A percentile compares a stretch with the other conserved stretches of the same genome.
phyloP scores from a whole-genome alignment of 2,113 vertebrate genomes.

The Engraulis encrasicolus region DNA sequence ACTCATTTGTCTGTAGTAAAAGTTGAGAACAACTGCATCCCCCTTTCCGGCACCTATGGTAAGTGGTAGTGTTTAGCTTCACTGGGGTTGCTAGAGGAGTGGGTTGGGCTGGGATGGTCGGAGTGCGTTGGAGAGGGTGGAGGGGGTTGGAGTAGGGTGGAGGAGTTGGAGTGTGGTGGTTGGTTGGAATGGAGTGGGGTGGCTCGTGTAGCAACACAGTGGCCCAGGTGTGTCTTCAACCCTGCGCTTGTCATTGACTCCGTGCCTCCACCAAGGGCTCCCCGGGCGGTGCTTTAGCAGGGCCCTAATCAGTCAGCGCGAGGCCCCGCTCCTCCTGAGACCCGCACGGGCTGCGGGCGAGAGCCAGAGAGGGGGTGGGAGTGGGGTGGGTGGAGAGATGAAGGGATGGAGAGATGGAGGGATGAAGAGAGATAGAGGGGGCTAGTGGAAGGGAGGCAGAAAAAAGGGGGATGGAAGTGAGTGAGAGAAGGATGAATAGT shows the following conservation, averaged over 20 bases:
- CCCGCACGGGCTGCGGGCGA: slow-evolving; percentile 57
- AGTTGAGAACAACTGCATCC: no score
- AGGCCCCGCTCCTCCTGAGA: slow-evolving; percentile 78
- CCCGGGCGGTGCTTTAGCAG: slow-evolving; percentile 84
- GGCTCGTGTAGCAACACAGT: slow-evolving; percentile 31
- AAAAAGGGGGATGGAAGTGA: no score
- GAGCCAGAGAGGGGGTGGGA: not conserved
- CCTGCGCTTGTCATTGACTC: slow-evolving; percentile 71
- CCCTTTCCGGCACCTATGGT: no score
- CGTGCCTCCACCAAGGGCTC: slow-evolving; percentile 82
- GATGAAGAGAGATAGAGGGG: no score
- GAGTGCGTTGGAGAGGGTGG: not conserved
- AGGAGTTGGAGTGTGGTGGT: not conserved
- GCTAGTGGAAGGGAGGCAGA: slow-evolving; percentile 42
- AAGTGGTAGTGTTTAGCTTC: no score
- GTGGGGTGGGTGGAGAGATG: no score
- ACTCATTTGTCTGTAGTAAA: no score
- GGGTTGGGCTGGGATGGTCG: not conserved
- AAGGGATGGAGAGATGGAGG: no score
- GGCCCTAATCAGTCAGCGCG: slow-evolving; percentile 86
- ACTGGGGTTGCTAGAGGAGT: no score
- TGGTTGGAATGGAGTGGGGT: not conserved
- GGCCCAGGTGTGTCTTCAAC: slow-evolving; percentile 65
- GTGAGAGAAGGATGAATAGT: no score
- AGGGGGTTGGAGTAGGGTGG: slow-evolving; percentile 13